Evolutionary conservation across 1,140 invertebrate species (phyloP), one percentile per base, ranked within the genome.

Genomic region (Caenorhabditis latens): DNA sequence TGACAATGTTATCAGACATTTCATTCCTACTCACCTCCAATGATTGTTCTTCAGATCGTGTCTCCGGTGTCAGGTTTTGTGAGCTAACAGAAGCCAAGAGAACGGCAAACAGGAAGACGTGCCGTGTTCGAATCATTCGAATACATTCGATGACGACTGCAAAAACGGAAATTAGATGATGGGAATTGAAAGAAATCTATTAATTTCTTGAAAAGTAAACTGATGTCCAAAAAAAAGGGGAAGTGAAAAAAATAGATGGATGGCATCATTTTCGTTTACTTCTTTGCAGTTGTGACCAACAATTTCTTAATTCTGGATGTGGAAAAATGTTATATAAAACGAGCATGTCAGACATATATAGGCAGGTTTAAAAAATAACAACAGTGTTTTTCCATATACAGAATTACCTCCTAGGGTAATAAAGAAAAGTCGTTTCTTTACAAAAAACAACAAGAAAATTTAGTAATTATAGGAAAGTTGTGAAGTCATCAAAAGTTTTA

Each of bases 91-190:
- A 79, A 53, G 71, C 43, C 46, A 79, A 53, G 21, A 79, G 13
- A 50, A 50, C 71, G 46, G 71, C 46, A 50, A 79, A 43, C 40
- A 79, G 71, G 71, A 79, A 79, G 46, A 79, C 46, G 46, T 79
- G 46, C 71, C 71, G 71, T 79, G 71, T 79, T 79, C 46, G 71
- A 79, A 79, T 50, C 71, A 79, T 79, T 50, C 71, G 40, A 79
- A 79, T 79, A 79, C 71, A 79, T 79, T 50, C 71, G 71, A 79
- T 50, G 71, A 53, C 46, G 46, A 79, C 71, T 79, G 46, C 71
- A 53, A 79, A 46, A n/a, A 46, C 13, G 40, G 11, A 24, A 53
- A 79, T 71, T 71, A 71, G 67, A 71, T 50, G 71, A 79, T 24
- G 71, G 9, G n/a, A 40, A 14, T 32, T 32, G 32, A 32, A 16